These are phyloP conservation scores for Drosophila sproati DNA, from an alignment of 1,140 invertebrate species.

Conservation along the genomic window DNA sequence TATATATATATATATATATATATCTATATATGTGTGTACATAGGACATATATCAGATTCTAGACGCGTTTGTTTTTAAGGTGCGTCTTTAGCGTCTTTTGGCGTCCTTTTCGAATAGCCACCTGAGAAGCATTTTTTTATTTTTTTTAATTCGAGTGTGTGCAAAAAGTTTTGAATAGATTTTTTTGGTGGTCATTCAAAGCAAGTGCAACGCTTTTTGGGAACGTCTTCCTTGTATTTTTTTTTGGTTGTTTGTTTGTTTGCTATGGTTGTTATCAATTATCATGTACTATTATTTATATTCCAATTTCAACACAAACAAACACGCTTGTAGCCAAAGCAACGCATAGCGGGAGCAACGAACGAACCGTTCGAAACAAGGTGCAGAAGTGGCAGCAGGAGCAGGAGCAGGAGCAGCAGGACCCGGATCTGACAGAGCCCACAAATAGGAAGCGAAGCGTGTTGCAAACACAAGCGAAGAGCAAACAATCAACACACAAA, in stretches of 20 bases:
- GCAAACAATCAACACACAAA: slow-evolving; percentile 23
- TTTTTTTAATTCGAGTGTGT: slow-evolving; percentile 31
- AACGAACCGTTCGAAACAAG: slow-evolving; percentile 16
- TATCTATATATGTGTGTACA: not conserved
- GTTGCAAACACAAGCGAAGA: slow-evolving; percentile 5
- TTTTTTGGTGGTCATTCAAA: slow-evolving; percentile 18
- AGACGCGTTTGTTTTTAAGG: slow-evolving; percentile 17
- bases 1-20: not conserved
- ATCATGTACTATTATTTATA: slow-evolving; percentile 45
- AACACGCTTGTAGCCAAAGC: slow-evolving; percentile 37
- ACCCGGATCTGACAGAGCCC: slow-evolving; percentile 20
- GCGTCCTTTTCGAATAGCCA: not conserved
- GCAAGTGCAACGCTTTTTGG: slow-evolving; percentile 13
- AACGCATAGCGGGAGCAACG: slow-evolving; percentile 50
- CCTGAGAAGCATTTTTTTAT: not conserved
- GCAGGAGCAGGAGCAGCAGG: slow-evolving; percentile 19
- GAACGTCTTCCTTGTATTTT: not conserved
- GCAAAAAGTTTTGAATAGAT: slow-evolving; percentile 7
- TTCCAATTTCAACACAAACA: slow-evolving; percentile 33
- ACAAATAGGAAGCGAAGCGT: slow-evolving; percentile 7
- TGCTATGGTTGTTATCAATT: not conserved
- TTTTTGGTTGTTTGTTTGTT: slow-evolving; percentile 4
- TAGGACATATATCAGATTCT: not conserved
- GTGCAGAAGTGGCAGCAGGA: slow-evolving; percentile 22
- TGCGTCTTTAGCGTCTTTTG: slow-evolving; percentile 13